Conservation (phyloP, 2,797 vertebrate species). For the Clarias pachynema region DNA sequence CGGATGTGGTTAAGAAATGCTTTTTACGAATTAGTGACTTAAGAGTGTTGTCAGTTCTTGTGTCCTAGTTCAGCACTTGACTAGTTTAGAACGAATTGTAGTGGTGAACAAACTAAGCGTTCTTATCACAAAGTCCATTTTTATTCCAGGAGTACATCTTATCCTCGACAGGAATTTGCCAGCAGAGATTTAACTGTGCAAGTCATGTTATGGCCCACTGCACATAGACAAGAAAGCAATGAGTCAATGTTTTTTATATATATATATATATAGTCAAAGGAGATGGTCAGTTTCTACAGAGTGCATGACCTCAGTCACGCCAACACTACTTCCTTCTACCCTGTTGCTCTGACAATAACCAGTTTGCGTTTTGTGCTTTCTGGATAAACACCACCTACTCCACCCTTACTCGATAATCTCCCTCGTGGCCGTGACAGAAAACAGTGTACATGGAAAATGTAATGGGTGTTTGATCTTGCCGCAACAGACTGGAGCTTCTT, state of each 20-base stretch:
- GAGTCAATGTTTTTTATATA: constrained; percentile 39
- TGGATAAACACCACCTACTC: constrained; percentile 40
- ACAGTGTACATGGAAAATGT: constrained; percentile 21
- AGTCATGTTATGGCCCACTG: constrained; percentile 14
- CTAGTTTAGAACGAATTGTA: neutral
- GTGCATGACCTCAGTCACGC: constrained; percentile 46
- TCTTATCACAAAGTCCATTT: neutral
- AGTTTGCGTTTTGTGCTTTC: constrained; percentile 41
- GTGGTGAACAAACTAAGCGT: neutral
- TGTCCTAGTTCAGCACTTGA: neutral
- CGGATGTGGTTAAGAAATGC: constrained; percentile 22
- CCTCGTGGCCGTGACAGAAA: constrained; percentile 41
- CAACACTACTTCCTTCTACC: constrained; percentile 48
- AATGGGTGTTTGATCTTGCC: constrained; percentile 23
- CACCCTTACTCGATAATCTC: constrained; percentile 39
- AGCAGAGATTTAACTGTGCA: constrained; percentile 16
- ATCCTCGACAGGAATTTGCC: neutral
- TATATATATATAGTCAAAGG: neutral
- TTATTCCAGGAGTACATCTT: neutral
- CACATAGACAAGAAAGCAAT: constrained; percentile 27
- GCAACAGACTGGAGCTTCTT: neutral
- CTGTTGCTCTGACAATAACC: constrained; percentile 38
- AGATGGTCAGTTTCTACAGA: constrained; percentile 46
- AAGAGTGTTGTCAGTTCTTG: neutral
- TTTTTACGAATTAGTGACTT: neutral